A percentile compares a stretch with the other conserved stretches of the same genome.
Conservation (phyloP, 2,888 invertebrate species). For the Eumerus sabulonum region DNA sequence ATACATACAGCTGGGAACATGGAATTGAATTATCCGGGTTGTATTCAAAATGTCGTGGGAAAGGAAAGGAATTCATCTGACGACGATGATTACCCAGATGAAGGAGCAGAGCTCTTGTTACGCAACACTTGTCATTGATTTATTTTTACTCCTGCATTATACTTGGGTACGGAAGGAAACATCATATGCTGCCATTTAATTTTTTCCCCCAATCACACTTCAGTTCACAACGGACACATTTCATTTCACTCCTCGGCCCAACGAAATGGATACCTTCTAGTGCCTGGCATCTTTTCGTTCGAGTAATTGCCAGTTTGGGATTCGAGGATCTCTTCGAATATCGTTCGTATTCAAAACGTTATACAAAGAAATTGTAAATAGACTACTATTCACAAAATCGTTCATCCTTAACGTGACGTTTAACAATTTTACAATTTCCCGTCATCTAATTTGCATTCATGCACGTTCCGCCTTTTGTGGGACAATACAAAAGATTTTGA, state of each 20-base stretch:
- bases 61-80: not conserved
- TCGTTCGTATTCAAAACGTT: conserved; percentile 25
- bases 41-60: not conserved
- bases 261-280: too few species aligned
- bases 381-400: conserved; percentile 22
- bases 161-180: conserved; percentile 2
- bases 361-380: conserved; percentile 12
- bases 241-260: too few species aligned
- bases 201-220: conserved; percentile 27
- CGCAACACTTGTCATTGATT: conserved; percentile 8
- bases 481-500: not conserved
- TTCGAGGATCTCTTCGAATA: too few species aligned
- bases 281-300: conserved; percentile 20
- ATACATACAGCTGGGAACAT: not conserved
- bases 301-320: conserved; percentile 18
- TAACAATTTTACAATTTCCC: not conserved
- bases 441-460: conserved; percentile 1
- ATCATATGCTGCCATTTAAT: conserved; percentile 18
- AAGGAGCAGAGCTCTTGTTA: not conserved
- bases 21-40: conserved; percentile 2
- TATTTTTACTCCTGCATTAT: conserved; percentile 16
- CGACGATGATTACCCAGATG: conserved; percentile 20
- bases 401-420: conserved; percentile 16
- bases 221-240: conserved; percentile 14
- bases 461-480: not conserved